Evolutionary conservation across 2,888 invertebrate species (phyloP), one percentile per base, ranked within the genome.

Genomic region (Mythimna loreyi): DNA sequence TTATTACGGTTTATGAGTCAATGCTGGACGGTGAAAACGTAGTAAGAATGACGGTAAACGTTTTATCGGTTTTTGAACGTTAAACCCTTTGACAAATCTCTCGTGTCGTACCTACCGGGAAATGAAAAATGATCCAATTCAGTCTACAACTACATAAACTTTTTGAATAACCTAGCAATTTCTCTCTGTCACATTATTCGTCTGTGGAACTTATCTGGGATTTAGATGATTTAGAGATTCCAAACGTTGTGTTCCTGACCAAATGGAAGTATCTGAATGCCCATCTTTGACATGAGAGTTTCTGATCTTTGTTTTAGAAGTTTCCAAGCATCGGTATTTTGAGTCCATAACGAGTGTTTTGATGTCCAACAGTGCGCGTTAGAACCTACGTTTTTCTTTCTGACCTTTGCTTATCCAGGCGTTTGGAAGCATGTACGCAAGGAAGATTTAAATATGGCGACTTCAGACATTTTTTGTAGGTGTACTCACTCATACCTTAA

Each of bases 91-190:
- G 68, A 74, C 57, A 69, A 64, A 69, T 53, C 21, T 62, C 40
- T 30, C n/a, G 25, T 67, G 40, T 47, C 58, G 53, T 21, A 67
- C 13, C 53, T n/a, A 67, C 13, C 55, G 45, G 25, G 19, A 77
- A 66, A 77, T 75, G 75, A 75, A 62, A 77, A 67, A 77, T 78
- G 72, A 52, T 55, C 58, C 40, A 43, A 19, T 9, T 19, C 43
- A 28, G 30, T 36, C 49, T 43, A 43, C 49, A 21, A 28, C n/a
- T 36, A 21, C 19, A 45, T 21, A 7, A 23, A 45, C 4, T 25
- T 49, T 56, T 45, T 60, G 65, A 58, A 77, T 72, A 50, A 53
- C 36, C 19, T 47, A 21, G 16, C 43, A 8, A 43, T 56, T 9
- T 16, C 28, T 43, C 8, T 36, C 25, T 21, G 28, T 21, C n/a